Evolutionary conservation across 2,797 vertebrate species (phyloP), one percentile per base, ranked within the genome.

Genomic region (Hydrophis major): DNA sequence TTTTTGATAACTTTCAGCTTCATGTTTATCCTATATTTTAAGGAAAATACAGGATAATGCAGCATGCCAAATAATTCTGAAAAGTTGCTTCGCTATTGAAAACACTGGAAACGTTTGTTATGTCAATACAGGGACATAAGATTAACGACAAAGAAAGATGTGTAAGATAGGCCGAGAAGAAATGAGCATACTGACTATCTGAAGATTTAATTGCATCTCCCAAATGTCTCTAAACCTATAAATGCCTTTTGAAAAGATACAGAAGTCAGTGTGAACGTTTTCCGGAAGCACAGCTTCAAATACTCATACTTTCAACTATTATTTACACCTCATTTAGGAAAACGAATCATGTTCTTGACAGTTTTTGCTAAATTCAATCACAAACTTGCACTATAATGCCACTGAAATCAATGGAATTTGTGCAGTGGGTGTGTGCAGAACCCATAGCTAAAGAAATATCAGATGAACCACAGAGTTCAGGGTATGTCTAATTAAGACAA

Each of bases 1-100:
- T 88, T 96, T 94, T 91, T 89, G 10, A 93, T 86, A 90, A 95
- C 94, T 93, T 92, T 94, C 90, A 94, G 61, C 25, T 18, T 27
- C 47, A 16, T 66, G n/a, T 61, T 18, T 96, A 95, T 93, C 92
- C 94, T 95, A 94, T 92, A 74, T 95, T 83, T 86, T 83, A 56
- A 94, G 28, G 60, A 94, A 56, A 74, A 61, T 88, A 93, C 93
- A 95, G 92, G 6, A 50, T 28, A 93, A 94, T 93, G 92, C 92
- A 93, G 94, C 92, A 47, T 25, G 74, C 37, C 20, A 83, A 47
- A 83, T 83, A 53, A 63, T 56, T 32, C 63, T 16, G 57, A 60
- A 42, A 47, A 32, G 91, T 90, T 88, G n/a, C 50, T 92, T 60
- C 92, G 25, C 74, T 89, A 78, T 60, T 93, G 12, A 59, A 96